Percentiles rank a stretch among this genome's conserved stretches.
phyloP scores from a whole-genome alignment of 2,888 invertebrate species.

The Cosmorhoe ocellata region DNA sequence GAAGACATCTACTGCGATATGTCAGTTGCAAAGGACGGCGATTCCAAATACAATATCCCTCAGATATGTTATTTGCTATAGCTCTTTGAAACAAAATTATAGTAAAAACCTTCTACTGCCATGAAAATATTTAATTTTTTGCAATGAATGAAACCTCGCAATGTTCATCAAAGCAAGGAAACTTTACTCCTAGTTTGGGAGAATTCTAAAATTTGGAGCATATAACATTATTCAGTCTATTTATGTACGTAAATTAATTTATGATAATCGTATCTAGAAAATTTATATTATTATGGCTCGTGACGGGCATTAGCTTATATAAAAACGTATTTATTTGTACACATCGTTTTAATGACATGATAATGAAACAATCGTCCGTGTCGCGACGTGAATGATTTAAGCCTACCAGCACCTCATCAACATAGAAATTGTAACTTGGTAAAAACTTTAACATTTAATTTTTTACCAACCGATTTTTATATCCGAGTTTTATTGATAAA shows the following conservation, averaged over 20 bases:
- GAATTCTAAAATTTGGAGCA: slow-evolving; percentile 49
- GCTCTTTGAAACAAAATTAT: slow-evolving; percentile 35
- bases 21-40: slow-evolving; percentile 43
- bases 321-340: slow-evolving; percentile 23
- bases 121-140: slow-evolving; percentile 37
- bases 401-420: slow-evolving; percentile 71
- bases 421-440: slow-evolving; percentile 44
- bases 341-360: slow-evolving; percentile 16
- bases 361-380: slow-evolving; percentile 27
- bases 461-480: slow-evolving; percentile 20
- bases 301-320: slow-evolving; percentile 44
- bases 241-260: slow-evolving; percentile 49
- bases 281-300: slow-evolving; percentile 41
- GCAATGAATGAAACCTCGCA: slow-evolving; percentile 26
- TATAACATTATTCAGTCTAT: slow-evolving; percentile 77
- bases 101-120: slow-evolving; percentile 32
- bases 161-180: slow-evolving; percentile 30
- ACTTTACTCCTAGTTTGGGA: slow-evolving; percentile 27
- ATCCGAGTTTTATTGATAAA: slow-evolving; percentile 10
- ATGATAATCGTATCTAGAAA: slow-evolving; percentile 55
- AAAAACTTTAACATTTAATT: slow-evolving; percentile 33
- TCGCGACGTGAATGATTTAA: slow-evolving; percentile 45
- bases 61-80: slow-evolving; percentile 46
- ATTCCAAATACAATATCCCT: slow-evolving; percentile 33
- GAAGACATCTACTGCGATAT: slow-evolving; percentile 63